Evolutionary conservation across 2,888 invertebrate species (phyloP).

Genomic region (Serrognathus titanus): DNA sequence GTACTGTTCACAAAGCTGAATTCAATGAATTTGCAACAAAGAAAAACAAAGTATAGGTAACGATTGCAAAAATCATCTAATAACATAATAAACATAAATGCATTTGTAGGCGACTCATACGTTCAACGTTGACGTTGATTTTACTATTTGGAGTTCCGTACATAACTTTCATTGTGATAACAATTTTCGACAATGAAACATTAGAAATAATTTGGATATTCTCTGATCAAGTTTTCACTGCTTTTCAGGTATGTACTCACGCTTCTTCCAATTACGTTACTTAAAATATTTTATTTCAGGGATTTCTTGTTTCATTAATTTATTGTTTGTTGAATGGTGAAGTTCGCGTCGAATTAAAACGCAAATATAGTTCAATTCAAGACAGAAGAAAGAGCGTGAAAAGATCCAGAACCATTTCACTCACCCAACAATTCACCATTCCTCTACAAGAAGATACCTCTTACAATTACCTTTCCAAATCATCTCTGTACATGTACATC

Average conservation of each 20-base stretch:
- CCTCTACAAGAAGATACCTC: slow-evolving; percentile 26
- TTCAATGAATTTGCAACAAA: slow-evolving; percentile 56
- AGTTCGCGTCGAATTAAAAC: slow-evolving; percentile 52
- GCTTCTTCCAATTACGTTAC: background rate
- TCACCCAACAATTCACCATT: slow-evolving; percentile 28
- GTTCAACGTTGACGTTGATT: slow-evolving; percentile 63
- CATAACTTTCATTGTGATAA: slow-evolving; percentile 55
- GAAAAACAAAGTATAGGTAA: slow-evolving; percentile 59
- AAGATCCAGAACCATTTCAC: slow-evolving; percentile 30
- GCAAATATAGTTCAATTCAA: slow-evolving; percentile 34
- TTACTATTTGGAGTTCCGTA: slow-evolving; percentile 66
- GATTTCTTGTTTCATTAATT: slow-evolving; percentile 59
- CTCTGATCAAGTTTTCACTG: slow-evolving; percentile 62
- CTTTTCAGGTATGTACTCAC: slow-evolving; percentile 57
- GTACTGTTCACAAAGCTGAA: slow-evolving; percentile 56
- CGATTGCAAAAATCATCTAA: background rate
- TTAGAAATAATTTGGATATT: slow-evolving; percentile 62
- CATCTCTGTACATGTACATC: background rate
- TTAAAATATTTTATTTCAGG: slow-evolving; percentile 46
- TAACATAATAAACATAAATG: slow-evolving; percentile 1
- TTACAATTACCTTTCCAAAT: slow-evolving; percentile 4
- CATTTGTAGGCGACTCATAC: slow-evolving; percentile 55
- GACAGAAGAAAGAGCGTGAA: slow-evolving; percentile 20
- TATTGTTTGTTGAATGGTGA: slow-evolving; percentile 65
- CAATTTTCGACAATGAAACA: slow-evolving; percentile 46